Evolutionary conservation across 2,113 vertebrate species (phyloP), one percentile per base, ranked within the genome.

Genomic region (Tragelaphus scriptus): DNA sequence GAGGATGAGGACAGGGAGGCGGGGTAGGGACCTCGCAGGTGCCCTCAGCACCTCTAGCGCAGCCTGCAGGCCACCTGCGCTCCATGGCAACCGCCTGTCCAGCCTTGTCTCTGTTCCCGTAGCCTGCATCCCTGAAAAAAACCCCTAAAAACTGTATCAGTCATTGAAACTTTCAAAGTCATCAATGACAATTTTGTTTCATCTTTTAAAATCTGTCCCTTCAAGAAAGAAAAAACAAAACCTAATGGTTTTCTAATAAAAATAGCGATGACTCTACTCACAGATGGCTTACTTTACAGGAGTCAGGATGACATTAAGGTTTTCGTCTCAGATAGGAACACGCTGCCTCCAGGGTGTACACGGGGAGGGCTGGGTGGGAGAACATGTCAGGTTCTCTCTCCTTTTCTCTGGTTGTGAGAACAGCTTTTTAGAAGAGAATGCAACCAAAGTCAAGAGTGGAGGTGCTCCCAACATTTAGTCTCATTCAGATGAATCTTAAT

Each of bases 171-270:
- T 97, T 98, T 97, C 13, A 47, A 98, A 98, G 97, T 98, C 98
- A 98, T 98, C 98, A 97, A 81, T 98, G 97, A 98, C 97, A 98
- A 92, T 98, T 98, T 98, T 97, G 92, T 87, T 97, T 97, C 89
- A 94, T 97, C 98, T 98, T 98, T 97, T 85, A 98, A 98, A 98
- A 98, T 98, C 93, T 98, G 96, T 98, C 98, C 98, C 97, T 98
- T 98, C 93, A 95, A 63, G 61, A 63, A 63, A 61, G 26, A 96
- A 98, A 97, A 96, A 97, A 96, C 44, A 98, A 95, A 98, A 97
- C 25, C 81, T 97, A 98, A 97, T 98, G 97, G 88, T 97, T 98
- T 97, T 94, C 95, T 97, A 98, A 98, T 98, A 98, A 98, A 98
- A 98, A 98, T 98, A 97, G 97, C 80, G n/a, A 58, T 91, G 97